These are phyloP conservation scores for Arctia plantaginis DNA, from an alignment of 2,888 invertebrate genomes.

Conservation along the genomic window DNA sequence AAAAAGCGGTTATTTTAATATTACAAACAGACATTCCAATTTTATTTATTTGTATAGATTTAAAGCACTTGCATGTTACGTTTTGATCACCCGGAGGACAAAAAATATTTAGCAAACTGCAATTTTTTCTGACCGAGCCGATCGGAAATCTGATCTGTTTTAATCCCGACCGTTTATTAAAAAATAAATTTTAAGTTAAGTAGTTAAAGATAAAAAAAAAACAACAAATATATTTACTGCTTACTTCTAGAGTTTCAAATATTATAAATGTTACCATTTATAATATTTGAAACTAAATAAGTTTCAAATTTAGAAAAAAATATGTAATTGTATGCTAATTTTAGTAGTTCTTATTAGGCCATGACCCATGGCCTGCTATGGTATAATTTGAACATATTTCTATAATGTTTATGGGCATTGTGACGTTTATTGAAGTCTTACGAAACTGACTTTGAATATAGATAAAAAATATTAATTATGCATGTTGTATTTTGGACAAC, in stretches of 20 bases:
- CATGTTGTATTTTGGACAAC: not conserved
- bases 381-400: slow-evolving; percentile 56
- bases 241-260: too few species aligned
- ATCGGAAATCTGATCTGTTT: too few species aligned
- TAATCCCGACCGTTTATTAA: too few species aligned
- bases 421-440: slow-evolving; percentile 46
- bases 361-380: slow-evolving; percentile 25
- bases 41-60: too few species aligned
- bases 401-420: slow-evolving; percentile 51
- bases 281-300: slow-evolving; percentile 29
- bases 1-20: too few species aligned
- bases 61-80: slow-evolving; percentile 1
- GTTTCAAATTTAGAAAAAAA: slow-evolving; percentile 20
- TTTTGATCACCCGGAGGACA: not conserved
- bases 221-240: too few species aligned
- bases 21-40: too few species aligned
- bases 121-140: too few species aligned
- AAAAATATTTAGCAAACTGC: not conserved
- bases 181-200: too few species aligned
- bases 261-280: not conserved
- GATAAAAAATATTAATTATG: slow-evolving; percentile 1
- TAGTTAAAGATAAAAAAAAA: too few species aligned
- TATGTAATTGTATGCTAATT: slow-evolving; percentile 38
- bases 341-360: slow-evolving; percentile 37
- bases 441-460: slow-evolving; percentile 33